These are phyloP conservation scores for Nomada goodeniana DNA, from an alignment of 2,888 invertebrate genomes.

Conservation along the genomic window DNA sequence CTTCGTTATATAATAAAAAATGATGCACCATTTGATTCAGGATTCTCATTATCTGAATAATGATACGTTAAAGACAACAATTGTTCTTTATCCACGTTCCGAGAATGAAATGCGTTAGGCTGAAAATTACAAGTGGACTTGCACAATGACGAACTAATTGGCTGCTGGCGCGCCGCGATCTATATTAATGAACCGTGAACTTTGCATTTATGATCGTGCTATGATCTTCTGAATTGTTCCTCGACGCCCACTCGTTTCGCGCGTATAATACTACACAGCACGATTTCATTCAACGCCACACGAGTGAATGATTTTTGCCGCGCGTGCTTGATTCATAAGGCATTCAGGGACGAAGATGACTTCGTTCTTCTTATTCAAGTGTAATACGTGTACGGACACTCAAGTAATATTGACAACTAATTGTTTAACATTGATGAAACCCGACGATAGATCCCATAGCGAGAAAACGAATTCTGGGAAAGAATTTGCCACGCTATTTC, in stretches of 20 bases:
- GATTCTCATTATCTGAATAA: not conserved
- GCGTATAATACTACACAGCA: constrained; percentile 40
- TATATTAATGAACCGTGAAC: constrained; percentile 65
- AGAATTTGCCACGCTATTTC: constrained; percentile 11
- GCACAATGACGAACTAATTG: constrained; percentile 48
- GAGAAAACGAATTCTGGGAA: not conserved
- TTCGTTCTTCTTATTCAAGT: not conserved
- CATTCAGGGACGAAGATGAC: not conserved
- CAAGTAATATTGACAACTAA: not conserved
- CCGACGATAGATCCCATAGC: constrained; percentile 4
- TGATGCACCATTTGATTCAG: not conserved
- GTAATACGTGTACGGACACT: not conserved
- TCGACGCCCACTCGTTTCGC: constrained; percentile 59
- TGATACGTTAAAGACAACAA: not conserved
- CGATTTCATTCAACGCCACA: constrained; percentile 58
- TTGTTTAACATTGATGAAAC: not conserved
- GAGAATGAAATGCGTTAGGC: not conserved
- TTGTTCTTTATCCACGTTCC: not conserved
- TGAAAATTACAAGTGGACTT: constrained; percentile 7
- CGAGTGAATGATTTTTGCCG: constrained; percentile 36
- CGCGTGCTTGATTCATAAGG: constrained; percentile 4
- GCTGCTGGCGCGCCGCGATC: constrained; percentile 3
- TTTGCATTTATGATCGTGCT: constrained; percentile 48
- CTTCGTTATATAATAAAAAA: too few species aligned
- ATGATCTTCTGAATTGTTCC: constrained; percentile 58